Evolutionary conservation across 2,888 invertebrate genomes (phyloP), one percentile per base, ranked within the genome.

Genomic region (Poecilus cupreus): DNA sequence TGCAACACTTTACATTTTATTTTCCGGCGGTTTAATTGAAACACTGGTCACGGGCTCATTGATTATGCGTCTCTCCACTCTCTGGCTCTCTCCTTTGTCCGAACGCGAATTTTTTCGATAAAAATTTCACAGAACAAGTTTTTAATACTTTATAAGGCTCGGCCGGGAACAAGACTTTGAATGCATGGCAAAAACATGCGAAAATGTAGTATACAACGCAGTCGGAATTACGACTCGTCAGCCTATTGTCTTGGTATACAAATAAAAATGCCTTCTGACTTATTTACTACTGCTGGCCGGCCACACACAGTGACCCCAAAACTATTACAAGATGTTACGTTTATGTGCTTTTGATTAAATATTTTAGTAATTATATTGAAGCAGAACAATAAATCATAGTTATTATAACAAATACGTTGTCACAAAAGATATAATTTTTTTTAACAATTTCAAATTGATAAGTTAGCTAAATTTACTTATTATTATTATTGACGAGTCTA

Each of bases 71-170:
- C 18, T 49, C 37, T 10, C 16, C 37, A 13, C 13, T 26, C 26
- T 60, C n/a, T 8, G 49, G 32, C 13, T 26, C 26, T 60, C n/a
- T 8, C 51, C 51, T 54, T 20, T 54, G 46, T 76, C 51, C 26
- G 76, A 76, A 49, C n/a, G 76, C 51, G 54, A 76, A 76, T 76
- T 76, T 54, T 57, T 76, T 76, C 76, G 32, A 32, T 51, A 75
- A 75, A 75, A 75, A 32, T 54, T 76, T 76, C 51, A 57, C 22
- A 46, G 76, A 76, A 76, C 76, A 57, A 76, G 54, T 76, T 76
- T 76, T 76, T 76, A 76, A 76, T 76, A 57, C 76, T 76, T 76
- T 51, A 76, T 54, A 32, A 51, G 75, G 75, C 26, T 51, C 2
- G 51, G 16, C 26, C 13, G 13, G 8, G 3, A 6, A 18, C 24